Base-by-base conservation (phyloP, 2,797 vertebrate species). In the Zenarchopterus dispar region DNA sequence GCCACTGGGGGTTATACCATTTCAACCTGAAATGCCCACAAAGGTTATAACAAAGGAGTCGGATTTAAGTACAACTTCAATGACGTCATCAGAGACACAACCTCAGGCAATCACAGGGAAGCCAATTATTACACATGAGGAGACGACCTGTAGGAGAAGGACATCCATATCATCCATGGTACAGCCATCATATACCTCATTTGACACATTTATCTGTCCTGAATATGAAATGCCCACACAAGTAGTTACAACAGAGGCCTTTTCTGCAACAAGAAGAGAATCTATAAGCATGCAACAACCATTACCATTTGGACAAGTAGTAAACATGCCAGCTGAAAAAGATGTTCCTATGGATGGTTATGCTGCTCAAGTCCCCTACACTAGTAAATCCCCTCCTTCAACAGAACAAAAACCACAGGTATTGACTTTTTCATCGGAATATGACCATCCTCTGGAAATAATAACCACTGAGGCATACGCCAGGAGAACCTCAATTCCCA, bases 281-380 rank as follows among this genome's bases (percentile, higher is more conserved):
- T 86, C 91, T 7, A 84, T 87, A 78, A 82, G 79, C 31, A 75
- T 86, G 67, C 88, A 84, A 36, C 87, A 88, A 66, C 69, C 80
- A 56, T 45, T 69, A 43, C 58, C 60, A 33, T 33, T 65, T 22
- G 50, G 58, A 67, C 86, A 90, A 41, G 47, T 80, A 7, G 50
- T 85, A 43, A 77, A 78, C 39, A 73, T 91, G 62, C 69, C 88
- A 72, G 75, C 88, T 69, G 86, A 89, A 78, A 82, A 78, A 62
- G 87, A 91, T 48, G 18, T 85, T 56, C 50, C 73, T 22, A 16
- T 51, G 47, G 71, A 71, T 70, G 61, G 13, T 28, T 78, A 77
- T 77, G 46, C 23, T 64, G 53, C 57, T 61, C 73, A 86, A n/a
- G 23, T 61, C n/a, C 80, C 85, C 10, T 86, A 84, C 65, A 73